Conservation (phyloP, 2,113 vertebrate species). For the Campylomormyrus numenius region DNA sequence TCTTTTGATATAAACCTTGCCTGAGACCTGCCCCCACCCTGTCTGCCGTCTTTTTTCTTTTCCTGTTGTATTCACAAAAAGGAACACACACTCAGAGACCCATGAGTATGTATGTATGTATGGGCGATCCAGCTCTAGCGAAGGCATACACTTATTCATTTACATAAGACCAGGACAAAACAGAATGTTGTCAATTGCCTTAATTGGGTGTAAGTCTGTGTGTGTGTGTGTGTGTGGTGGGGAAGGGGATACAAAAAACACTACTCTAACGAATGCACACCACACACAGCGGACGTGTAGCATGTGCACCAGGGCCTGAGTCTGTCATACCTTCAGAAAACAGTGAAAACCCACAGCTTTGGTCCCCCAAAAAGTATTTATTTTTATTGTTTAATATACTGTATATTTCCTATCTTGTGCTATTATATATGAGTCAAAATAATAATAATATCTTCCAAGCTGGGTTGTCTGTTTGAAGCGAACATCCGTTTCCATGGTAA, state of each 20-base stretch:
- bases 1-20: background rate
- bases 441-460: conserved; percentile 46
- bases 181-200: background rate
- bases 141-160: background rate
- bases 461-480: conserved; percentile 45
- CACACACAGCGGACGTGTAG: conserved; percentile 43
- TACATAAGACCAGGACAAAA: background rate
- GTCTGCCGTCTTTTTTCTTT: too few species aligned
- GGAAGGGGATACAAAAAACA: conserved; percentile 38
- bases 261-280: conserved; percentile 46
- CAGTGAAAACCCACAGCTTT: background rate
- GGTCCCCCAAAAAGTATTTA: background rate
- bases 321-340: conserved; percentile 1
- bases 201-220: background rate
- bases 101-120: background rate
- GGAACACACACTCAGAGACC: too few species aligned
- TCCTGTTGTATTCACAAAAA: too few species aligned
- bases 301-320: conserved; percentile 31
- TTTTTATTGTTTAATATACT: conserved; percentile 13
- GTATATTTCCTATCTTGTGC: conserved; percentile 18
- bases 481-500: conserved; percentile 64
- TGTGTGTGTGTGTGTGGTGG: too few species aligned
- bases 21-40: too few species aligned
- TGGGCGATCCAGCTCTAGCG: background rate
- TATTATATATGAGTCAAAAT: conserved; percentile 54